Evolutionary conservation across 2,113 vertebrate genomes (phyloP), one percentile per base, ranked within the genome.

Genomic region (Poecile atricapillus): DNA sequence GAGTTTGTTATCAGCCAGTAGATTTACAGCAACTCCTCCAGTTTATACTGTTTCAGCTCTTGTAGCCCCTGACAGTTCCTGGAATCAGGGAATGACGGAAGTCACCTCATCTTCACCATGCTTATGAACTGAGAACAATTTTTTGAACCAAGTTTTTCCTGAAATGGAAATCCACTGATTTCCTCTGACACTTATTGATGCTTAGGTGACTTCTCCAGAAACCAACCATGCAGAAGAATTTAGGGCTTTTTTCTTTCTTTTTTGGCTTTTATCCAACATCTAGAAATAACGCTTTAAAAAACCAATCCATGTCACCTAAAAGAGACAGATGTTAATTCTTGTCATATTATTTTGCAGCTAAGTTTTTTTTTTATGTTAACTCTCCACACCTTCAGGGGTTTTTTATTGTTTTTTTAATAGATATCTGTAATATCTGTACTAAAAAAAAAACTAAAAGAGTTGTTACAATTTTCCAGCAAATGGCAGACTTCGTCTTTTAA

Each of bases 131-230:
- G 21, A 93, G 21, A 70, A 67, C 18, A 87, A 67, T 46, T 89
- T 85, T 89, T 83, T 92, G 33, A 60, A 69, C 64, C 33, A 28
- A 60, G 0, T 81, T 65, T 88, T 89, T 74, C 56, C 47, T 94
- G 59, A 94, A 93, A 87, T 89, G 56, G 47, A 85, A 83, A 78
- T 86, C 24, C 62, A 95, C 85, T 95, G 28, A 90, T 96, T 95
- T 94, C 31, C 25, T 87, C 43, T 93, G 82, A 86, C 83, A 90
- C 64, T 98, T 97, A 97, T 90, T 96, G 83, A 95, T 96, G 97
- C 97, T 97, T 96, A 95, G 96, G 95, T 97, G 97, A 98, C 97
- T 98, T 97, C 93, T 97, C 93, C 89, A 97, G 97, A 97, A 97
- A 96, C 80, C 55, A 93, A 60, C 94, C 92, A 90, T 74, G 83